Percentiles rank a stretch among this genome's conserved stretches.
Conservation (phyloP, 2,113 vertebrate species). For the Suncus etruscus region DNA sequence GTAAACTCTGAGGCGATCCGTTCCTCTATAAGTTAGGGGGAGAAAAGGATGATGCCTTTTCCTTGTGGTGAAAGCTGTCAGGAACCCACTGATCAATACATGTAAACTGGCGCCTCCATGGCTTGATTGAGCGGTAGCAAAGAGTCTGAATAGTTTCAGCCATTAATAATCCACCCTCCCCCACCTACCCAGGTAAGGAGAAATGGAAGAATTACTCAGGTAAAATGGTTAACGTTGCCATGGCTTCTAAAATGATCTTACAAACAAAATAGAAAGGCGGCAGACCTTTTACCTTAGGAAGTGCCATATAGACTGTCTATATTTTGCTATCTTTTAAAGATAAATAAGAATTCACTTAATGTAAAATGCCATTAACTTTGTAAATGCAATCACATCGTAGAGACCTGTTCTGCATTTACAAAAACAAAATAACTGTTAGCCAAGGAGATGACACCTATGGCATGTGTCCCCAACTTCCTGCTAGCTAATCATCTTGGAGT, state of each 20-base stretch:
- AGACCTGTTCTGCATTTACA: slow-evolving; percentile 71
- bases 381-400: slow-evolving; percentile 75
- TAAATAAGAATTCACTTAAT: slow-evolving; percentile 74
- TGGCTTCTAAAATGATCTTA: slow-evolving; percentile 76
- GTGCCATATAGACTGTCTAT: slow-evolving; percentile 81
- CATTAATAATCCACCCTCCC: slow-evolving; percentile 84
- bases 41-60: slow-evolving; percentile 76
- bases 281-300: slow-evolving; percentile 70
- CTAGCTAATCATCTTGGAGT: slow-evolving; percentile 20
- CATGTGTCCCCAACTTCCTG: slow-evolving; percentile 12
- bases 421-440: slow-evolving; percentile 59
- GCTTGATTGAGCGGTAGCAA: slow-evolving; percentile 84
- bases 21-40: slow-evolving; percentile 68
- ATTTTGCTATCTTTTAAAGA: slow-evolving; percentile 78
- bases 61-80: slow-evolving; percentile 85
- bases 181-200: slow-evolving; percentile 82
- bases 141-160: slow-evolving; percentile 85
- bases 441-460: slow-evolving; percentile 9
- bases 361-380: slow-evolving; percentile 68
- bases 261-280: slow-evolving; percentile 73
- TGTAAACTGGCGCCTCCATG: slow-evolving; percentile 86
- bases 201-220: slow-evolving; percentile 86
- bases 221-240: slow-evolving; percentile 85
- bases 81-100: slow-evolving; percentile 86
- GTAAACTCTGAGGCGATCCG: slow-evolving; percentile 68